phyloP scores from a whole-genome alignment of 2,888 invertebrate genomes.

The Xestia sexstrigata region DNA sequence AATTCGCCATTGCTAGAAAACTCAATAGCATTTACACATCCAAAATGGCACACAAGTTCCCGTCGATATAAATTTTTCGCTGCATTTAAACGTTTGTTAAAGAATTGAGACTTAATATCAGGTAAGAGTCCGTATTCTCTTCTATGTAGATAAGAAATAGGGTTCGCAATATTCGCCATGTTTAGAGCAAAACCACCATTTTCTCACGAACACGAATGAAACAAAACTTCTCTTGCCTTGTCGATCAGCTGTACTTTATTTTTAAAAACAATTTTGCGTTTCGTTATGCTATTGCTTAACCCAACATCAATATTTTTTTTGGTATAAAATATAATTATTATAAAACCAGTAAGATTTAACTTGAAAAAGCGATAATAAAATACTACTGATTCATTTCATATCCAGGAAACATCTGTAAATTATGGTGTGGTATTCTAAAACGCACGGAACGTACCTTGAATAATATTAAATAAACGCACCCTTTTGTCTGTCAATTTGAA shows the following conservation, averaged over 20 bases:
- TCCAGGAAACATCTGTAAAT: not conserved
- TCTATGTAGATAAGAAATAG: slow-evolving; percentile 90
- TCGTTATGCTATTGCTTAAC: slow-evolving; percentile 50
- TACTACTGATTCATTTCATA: not conserved
- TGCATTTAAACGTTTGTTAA: slow-evolving; percentile 91
- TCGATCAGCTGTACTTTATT: slow-evolving; percentile 89
- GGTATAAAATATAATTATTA: not conserved
- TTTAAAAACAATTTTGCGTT: slow-evolving; percentile 80
- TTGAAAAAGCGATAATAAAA: not conserved
- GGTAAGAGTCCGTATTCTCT: slow-evolving; percentile 91
- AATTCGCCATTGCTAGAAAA: slow-evolving; percentile 97
- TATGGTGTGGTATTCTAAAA: not conserved
- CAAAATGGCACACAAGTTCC: slow-evolving; percentile 97
- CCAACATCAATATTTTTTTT: not conserved
- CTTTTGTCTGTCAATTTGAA: not conserved
- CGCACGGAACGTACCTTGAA: not conserved
- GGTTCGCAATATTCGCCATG: slow-evolving; percentile 90
- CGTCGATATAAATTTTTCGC: slow-evolving; percentile 95
- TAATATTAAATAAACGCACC: not conserved
- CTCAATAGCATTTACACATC: slow-evolving; percentile 99
- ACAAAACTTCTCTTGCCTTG: slow-evolving; percentile 72
- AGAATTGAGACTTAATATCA: slow-evolving; percentile 91
- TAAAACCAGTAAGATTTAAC: not conserved
- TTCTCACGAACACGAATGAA: slow-evolving; percentile 77
- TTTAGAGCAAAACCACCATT: slow-evolving; percentile 85